phyloP scores from a whole-genome alignment of 2,797 vertebrate species.

The Scarus forsteni region DNA sequence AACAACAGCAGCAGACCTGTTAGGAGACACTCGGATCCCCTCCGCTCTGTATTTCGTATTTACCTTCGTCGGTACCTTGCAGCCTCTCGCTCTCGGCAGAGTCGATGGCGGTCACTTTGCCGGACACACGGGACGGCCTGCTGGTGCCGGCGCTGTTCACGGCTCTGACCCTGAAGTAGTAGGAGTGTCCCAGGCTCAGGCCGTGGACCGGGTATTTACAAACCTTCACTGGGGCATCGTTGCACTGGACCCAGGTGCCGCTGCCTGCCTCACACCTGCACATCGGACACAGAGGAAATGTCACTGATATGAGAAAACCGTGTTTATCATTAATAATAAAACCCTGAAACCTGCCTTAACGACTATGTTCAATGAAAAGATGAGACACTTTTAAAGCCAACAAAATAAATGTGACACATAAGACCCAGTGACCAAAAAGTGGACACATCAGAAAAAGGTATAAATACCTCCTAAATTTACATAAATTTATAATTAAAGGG shows the following conservation, averaged over 20 bases:
- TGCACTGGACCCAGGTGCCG: slow-evolving; percentile 94
- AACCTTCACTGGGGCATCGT: slow-evolving; percentile 91
- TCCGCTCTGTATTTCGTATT: neutral
- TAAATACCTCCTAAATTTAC: no score
- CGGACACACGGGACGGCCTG: slow-evolving; percentile 89
- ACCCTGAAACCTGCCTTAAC: no score
- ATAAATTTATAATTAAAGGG: no score
- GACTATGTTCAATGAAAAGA: no score
- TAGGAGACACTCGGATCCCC: neutral
- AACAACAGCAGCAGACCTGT: slow-evolving; percentile 31
- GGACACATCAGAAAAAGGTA: no score
- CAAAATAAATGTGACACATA: no score
- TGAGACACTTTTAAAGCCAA: no score
- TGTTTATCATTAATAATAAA: no score
- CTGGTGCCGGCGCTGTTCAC: slow-evolving; percentile 93
- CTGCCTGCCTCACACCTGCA: slow-evolving; percentile 91
- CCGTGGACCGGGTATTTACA: slow-evolving; percentile 94
- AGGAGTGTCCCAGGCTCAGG: slow-evolving; percentile 87
- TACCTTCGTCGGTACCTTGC: slow-evolving; percentile 88
- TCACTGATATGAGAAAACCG: no score
- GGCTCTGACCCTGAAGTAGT: slow-evolving; percentile 92
- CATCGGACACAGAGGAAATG: neutral
- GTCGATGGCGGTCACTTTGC: slow-evolving; percentile 90
- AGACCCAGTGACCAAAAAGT: no score
- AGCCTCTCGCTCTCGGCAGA: slow-evolving; percentile 86